Base-by-base conservation (phyloP, 2,113 vertebrate genomes). In the Riparia riparia region DNA sequence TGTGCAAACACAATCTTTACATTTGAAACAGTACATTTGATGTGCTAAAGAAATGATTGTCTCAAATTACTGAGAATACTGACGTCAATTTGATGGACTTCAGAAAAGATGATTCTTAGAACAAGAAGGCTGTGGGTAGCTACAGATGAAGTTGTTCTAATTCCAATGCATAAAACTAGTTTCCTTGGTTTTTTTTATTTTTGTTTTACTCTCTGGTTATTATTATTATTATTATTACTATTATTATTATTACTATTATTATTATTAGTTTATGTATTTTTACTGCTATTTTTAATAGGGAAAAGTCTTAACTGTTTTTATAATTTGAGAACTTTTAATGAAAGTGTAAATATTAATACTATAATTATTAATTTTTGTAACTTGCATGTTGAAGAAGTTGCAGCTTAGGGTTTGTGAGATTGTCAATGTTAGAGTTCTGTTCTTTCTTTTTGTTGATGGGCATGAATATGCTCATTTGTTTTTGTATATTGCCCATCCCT, bases 401-500 rank as follows among this genome's bases (percentile, higher is more conserved):
- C 99, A 99, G 99, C 99, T 99, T 99, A 99, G 99, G 99, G 99
- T 98, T 99, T 99, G 99, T 99, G 98, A 99, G 98, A 99, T 98
- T 99, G 99, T 99, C 99, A 99, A 98, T 99, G 99, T 99, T 99
- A 99, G 99, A 99, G 98, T 99, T 99, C 98, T 99, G 99, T 99
- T 99, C 98, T 99, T 99, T 98, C 98, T 99, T 98, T 99, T 97
- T 97, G 98, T 99, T 99, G 99, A 99, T 99, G 99, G 99, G 99
- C 99, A 99, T 99, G 99, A 98, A 99, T 99, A 99, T 99, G 99
- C 99, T 99, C 99, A 99, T 98, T 98, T 98, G 98, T 99, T 99
- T 99, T 99, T 99, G 99, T 99, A 99, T 99, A 99, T 99, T 98
- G 99, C 99, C 99, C 99, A 99, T 99, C 99, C 99, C 99, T 99